phyloP scores from a whole-genome alignment of 2,113 vertebrate species.

The Myodes glareolus region DNA sequence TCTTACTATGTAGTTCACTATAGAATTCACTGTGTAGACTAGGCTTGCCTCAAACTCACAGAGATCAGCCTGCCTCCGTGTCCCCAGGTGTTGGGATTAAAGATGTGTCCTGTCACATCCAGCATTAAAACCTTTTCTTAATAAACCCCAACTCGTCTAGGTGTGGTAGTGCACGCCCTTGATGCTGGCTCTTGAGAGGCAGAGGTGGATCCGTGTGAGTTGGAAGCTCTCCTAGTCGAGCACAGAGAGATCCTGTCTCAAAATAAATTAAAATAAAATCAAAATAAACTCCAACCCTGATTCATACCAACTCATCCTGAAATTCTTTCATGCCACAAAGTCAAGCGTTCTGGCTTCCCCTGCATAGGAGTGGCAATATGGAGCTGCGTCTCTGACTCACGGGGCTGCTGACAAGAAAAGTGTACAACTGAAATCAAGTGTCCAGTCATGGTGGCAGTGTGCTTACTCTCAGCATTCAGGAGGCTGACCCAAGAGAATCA shows the following conservation, averaged over 20 bases:
- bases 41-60: neutral
- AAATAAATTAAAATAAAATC: neutral
- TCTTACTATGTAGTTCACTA: neutral
- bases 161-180: neutral
- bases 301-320: neutral
- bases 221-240: neutral
- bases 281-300: neutral
- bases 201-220: neutral
- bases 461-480: neutral
- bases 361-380: neutral
- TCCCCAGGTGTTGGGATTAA: neutral
- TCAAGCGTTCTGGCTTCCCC: neutral
- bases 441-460: neutral
- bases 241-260: neutral
- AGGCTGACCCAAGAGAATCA: neutral
- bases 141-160: neutral
- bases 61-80: neutral
- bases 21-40: neutral
- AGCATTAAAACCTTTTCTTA: neutral
- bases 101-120: neutral
- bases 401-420: neutral
- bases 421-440: neutral
- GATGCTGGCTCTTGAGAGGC: neutral
- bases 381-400: neutral
- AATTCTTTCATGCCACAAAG: neutral